Percentiles rank a stretch among this genome's conserved stretches.
phyloP scores from a whole-genome alignment of 2,888 invertebrate genomes.

The Pachycephus smyrnensis region DNA sequence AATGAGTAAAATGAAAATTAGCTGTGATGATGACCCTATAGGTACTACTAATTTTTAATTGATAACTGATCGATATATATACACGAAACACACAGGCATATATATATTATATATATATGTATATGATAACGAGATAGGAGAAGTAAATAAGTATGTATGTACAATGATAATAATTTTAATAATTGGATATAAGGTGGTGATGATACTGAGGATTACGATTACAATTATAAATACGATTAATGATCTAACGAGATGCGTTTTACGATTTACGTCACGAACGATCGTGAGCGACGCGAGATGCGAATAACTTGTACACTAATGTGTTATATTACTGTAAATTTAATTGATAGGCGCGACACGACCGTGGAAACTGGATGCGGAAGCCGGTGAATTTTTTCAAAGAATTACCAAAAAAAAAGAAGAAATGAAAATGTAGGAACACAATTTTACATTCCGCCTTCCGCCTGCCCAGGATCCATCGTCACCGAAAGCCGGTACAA shows the following conservation, averaged over 20 bases:
- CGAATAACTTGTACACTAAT: no score
- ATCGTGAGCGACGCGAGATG: no score
- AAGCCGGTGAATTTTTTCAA: slow-evolving; percentile 16
- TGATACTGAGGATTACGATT: slow-evolving; percentile 15
- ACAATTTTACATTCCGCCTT: slow-evolving; percentile 7
- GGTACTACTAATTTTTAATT: slow-evolving; percentile 61
- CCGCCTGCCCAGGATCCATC: no score
- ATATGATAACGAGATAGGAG: slow-evolving; percentile 29
- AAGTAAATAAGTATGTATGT: slow-evolving; percentile 25
- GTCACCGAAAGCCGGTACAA: no score
- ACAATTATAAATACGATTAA: slow-evolving; percentile 8
- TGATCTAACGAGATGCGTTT: no score
- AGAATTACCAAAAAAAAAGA: slow-evolving; percentile 14
- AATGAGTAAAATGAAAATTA: slow-evolving; percentile 46
- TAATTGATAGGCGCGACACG: no score
- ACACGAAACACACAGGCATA: slow-evolving; percentile 10
- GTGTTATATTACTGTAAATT: slow-evolving; percentile 8
- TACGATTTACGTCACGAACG: no score
- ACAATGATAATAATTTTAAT: slow-evolving; percentile 44
- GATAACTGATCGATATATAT: slow-evolving; percentile 38
- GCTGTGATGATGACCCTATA: slow-evolving; percentile 63
- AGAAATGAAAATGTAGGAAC: slow-evolving; percentile 25
- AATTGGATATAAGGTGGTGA: slow-evolving; percentile 27
- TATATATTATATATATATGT: slow-evolving; percentile 28
- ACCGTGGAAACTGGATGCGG: not conserved